Evolutionary conservation across 1,140 invertebrate genomes (phyloP).

Genomic region (Caenorhabditis briggsae): DNA sequence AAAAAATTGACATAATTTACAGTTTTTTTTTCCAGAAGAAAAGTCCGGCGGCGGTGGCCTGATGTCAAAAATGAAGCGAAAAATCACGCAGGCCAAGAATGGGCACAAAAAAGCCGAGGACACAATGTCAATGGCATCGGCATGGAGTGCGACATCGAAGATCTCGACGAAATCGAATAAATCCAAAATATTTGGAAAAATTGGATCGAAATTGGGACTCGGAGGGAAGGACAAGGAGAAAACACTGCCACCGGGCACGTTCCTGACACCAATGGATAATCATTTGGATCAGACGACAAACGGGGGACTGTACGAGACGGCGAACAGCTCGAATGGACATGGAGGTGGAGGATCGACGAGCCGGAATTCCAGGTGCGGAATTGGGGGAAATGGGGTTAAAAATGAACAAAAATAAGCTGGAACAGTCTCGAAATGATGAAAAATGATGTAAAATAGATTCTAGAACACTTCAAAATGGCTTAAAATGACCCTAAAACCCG

Average conservation of each 20-base stretch:
- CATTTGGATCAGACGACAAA: constrained; percentile 31
- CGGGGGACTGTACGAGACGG: not conserved
- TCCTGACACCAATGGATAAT: constrained; percentile 27
- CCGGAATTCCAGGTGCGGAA: not conserved
- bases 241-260: constrained; percentile 7
- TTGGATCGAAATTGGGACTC: not conserved
- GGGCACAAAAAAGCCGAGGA: constrained; percentile 59
- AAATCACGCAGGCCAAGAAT: constrained; percentile 48
- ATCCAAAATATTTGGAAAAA: constrained; percentile 20
- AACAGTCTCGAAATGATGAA: too few species aligned
- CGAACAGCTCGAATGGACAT: too few species aligned
- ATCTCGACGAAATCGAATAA: constrained; percentile 26
- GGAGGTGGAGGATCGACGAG: not conserved
- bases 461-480: too few species aligned
- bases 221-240: not conserved
- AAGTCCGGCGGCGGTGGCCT: constrained; percentile 6
- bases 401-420: too few species aligned
- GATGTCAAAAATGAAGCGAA: constrained; percentile 62
- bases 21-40: constrained; percentile 23
- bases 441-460: too few species aligned
- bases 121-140: constrained; percentile 56
- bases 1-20: not conserved
- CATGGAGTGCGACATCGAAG: constrained; percentile 18
- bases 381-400: too few species aligned
- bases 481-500: too few species aligned